A percentile compares a stretch with the other conserved stretches of the same genome.
Evolutionary conservation across 2,888 invertebrate species (phyloP).

Genomic region (Troides aeacus): DNA sequence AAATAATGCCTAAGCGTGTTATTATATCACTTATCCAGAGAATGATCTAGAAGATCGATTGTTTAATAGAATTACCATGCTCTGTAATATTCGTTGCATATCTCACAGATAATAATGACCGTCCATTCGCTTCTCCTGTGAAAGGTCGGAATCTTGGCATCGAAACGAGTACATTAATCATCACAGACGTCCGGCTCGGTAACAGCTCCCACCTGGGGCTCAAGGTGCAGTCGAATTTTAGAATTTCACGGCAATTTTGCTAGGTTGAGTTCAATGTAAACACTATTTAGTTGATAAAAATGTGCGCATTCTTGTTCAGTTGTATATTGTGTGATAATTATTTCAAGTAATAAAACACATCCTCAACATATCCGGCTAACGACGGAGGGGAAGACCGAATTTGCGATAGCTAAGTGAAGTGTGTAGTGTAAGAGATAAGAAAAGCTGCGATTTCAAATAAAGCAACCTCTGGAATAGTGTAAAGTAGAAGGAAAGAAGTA

Average conservation of each 20-base stretch:
- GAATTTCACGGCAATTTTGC: slow-evolving; percentile 10
- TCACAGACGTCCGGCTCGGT: slow-evolving; percentile 30
- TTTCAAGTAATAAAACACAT: no score
- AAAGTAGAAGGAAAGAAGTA: no score
- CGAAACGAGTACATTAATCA: slow-evolving; percentile 41
- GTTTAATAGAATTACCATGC: background rate
- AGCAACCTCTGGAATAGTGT: no score
- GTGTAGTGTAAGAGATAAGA: no score
- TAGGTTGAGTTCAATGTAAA: background rate
- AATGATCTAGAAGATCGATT: background rate
- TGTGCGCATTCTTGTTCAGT: no score
- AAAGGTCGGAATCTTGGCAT: slow-evolving; percentile 43
- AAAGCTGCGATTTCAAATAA: no score
- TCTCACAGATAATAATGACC: slow-evolving; percentile 25
- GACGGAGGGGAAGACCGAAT: no score
- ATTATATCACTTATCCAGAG: background rate
- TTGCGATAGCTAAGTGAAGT: no score
- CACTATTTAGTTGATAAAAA: no score
- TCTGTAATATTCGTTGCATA: slow-evolving; percentile 16
- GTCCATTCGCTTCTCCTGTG: slow-evolving; percentile 27
- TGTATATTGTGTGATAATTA: no score
- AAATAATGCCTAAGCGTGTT: background rate
- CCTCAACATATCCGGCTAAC: no score
- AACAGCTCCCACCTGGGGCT: slow-evolving; percentile 38
- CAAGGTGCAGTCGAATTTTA: slow-evolving; percentile 29